These are phyloP conservation scores for Yponomeuta plumbellus DNA, from an alignment of 2,888 invertebrate species.

Conservation along the genomic window DNA sequence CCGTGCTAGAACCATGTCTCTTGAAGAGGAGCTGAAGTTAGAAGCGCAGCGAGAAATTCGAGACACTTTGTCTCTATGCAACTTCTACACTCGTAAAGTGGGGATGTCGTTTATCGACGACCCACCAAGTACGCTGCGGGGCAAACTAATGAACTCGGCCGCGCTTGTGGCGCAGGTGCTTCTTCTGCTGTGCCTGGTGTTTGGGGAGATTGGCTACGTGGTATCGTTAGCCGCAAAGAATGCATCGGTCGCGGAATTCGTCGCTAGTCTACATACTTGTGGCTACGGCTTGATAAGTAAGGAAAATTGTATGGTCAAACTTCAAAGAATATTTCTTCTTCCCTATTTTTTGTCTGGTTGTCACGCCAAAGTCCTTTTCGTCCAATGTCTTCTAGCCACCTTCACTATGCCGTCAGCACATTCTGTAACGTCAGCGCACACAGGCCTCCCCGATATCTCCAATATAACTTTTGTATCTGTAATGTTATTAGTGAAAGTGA, in stretches of 20 bases:
- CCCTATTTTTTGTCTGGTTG: background rate
- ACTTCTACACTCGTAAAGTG: slow-evolving; percentile 42
- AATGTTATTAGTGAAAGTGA: too few relatives aligned
- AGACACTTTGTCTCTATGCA: slow-evolving; percentile 40
- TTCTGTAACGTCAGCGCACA: too few relatives aligned
- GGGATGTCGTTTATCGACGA: slow-evolving; percentile 47
- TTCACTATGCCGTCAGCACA: too few relatives aligned
- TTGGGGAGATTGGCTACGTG: slow-evolving; percentile 44
- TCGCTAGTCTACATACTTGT: slow-evolving; percentile 50
- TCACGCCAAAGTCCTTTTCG: too few relatives aligned
- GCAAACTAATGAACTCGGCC: slow-evolving; percentile 28
- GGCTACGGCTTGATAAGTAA: slow-evolving; percentile 58
- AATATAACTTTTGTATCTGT: too few relatives aligned
- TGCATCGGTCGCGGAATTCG: slow-evolving; percentile 45
- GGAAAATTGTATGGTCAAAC: slow-evolving; percentile 23
- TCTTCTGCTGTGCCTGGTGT: slow-evolving; percentile 38
- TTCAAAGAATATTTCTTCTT: background rate
- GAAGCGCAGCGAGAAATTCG: slow-evolving; percentile 39
- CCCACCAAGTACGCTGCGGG: slow-evolving; percentile 28
- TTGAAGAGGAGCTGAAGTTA: background rate
- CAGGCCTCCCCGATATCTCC: too few relatives aligned
- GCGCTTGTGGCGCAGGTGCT: slow-evolving; percentile 34
- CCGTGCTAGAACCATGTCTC: background rate
- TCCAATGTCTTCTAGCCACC: too few relatives aligned
- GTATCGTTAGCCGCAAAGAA: slow-evolving; percentile 35